These are phyloP conservation scores for Todiramphus chloris DNA, from an alignment of 2,113 vertebrate genomes.

Conservation along the genomic window DNA sequence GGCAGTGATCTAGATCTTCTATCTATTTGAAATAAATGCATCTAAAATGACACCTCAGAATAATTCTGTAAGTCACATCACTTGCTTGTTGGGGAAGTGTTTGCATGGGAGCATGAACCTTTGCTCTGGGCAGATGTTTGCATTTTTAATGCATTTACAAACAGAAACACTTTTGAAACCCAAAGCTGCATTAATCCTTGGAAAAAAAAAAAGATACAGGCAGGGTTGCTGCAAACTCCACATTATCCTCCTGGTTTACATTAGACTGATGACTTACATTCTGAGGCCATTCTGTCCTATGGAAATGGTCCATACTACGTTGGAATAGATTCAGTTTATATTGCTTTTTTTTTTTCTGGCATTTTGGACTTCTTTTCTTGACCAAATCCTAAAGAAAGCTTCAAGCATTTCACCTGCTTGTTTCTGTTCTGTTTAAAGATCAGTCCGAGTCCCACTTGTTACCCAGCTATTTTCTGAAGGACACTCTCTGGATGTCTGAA, in stretches of 20 bases:
- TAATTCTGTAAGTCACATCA: neutral
- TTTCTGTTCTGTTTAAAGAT: neutral
- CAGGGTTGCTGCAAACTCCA: neutral
- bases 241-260: neutral
- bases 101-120: neutral
- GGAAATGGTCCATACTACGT: neutral
- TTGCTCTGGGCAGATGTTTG: neutral
- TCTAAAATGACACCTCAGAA: neutral
- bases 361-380: neutral
- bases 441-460: neutral
- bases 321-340: neutral
- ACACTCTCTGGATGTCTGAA: accelerated
- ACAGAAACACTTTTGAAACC: neutral
- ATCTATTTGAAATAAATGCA: neutral
- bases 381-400: neutral
- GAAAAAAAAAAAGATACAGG: neutral
- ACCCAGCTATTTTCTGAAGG: neutral
- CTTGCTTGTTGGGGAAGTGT: neutral
- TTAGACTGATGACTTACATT: neutral
- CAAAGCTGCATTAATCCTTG: neutral
- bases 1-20: neutral
- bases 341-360: neutral
- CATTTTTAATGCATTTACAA: neutral
- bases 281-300: neutral
- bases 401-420: neutral